Evolutionary conservation across 2,888 invertebrate genomes (phyloP).

Genomic region (Eupithecia tripunctaria): DNA sequence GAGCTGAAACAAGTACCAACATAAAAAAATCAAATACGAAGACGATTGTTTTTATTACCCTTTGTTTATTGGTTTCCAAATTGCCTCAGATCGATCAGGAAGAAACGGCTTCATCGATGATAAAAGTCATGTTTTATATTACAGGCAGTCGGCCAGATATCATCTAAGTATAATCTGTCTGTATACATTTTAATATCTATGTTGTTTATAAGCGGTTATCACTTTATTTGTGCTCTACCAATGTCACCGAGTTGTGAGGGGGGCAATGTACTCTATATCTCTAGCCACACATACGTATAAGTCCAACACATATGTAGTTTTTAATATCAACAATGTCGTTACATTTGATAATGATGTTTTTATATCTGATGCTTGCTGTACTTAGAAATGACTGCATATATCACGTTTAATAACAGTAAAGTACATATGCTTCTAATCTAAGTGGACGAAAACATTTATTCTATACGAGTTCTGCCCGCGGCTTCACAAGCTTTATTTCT

Average conservation of each 20-base stretch:
- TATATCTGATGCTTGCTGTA: constrained; percentile 52
- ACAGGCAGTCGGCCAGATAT: constrained; percentile 47
- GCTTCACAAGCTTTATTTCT: too few species aligned
- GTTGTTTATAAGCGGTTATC: constrained; percentile 76
- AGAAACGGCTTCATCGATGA: constrained; percentile 42
- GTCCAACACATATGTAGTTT: constrained; percentile 51
- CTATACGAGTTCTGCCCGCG: too few species aligned
- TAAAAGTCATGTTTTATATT: constrained; percentile 52
- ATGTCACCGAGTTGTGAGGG: constrained; percentile 81
- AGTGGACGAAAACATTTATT: constrained; percentile 1
- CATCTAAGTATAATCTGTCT: not conserved
- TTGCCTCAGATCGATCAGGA: constrained; percentile 31
- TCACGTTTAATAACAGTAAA: not conserved
- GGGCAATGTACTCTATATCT: constrained; percentile 82
- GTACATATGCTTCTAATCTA: not conserved
- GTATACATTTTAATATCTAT: constrained; percentile 51
- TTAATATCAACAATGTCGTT: constrained; percentile 54
- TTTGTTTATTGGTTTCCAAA: constrained; percentile 32
- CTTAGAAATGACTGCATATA: constrained; percentile 15
- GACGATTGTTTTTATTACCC: constrained; percentile 23
- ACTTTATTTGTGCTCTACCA: constrained; percentile 79
- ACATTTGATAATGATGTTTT: constrained; percentile 54
- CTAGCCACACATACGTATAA: constrained; percentile 62
- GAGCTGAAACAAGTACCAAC: not conserved
- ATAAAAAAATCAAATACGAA: constrained; percentile 25